These are phyloP conservation scores for Physella acuta DNA, from an alignment of 1,140 invertebrate species.

Conservation along the genomic window DNA sequence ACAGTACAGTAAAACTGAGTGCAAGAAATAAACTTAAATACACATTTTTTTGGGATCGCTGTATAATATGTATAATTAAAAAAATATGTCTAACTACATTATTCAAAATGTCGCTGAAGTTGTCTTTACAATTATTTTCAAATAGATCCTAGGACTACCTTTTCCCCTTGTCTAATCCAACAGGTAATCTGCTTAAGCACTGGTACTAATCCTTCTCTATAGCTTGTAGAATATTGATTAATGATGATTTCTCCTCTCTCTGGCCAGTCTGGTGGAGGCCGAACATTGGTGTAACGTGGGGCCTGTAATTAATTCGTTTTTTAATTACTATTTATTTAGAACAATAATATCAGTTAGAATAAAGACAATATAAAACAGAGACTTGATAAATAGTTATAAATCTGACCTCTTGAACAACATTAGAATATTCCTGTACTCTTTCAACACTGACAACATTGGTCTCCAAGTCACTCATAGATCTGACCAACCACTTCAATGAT, in stretches of 20 bases:
- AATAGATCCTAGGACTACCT: no score
- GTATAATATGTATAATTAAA: no score
- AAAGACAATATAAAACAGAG: background rate
- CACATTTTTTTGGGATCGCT: no score
- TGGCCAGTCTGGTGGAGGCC: constrained; percentile 39
- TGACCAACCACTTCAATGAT: constrained; percentile 67
- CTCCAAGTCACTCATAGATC: constrained; percentile 95
- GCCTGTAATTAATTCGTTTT: constrained; percentile 11
- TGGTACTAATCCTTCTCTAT: constrained; percentile 48
- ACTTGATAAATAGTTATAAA: background rate
- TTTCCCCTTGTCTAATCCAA: constrained; percentile 60
- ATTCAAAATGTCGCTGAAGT: no score
- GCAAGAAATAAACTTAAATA: no score
- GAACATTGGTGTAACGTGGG: constrained; percentile 4
- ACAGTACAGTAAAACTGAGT: no score
- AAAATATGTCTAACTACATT: no score
- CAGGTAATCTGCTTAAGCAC: constrained; percentile 48
- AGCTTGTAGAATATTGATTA: constrained; percentile 42
- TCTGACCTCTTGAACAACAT: constrained; percentile 66
- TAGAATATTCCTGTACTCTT: constrained; percentile 90
- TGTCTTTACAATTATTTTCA: no score
- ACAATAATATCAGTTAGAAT: no score
- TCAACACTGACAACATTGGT: constrained; percentile 97
- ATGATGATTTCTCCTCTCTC: constrained; percentile 38
- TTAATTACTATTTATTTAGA: no score